phyloP scores from a whole-genome alignment of 2,888 invertebrate species.

The Stenodema calcarata region DNA sequence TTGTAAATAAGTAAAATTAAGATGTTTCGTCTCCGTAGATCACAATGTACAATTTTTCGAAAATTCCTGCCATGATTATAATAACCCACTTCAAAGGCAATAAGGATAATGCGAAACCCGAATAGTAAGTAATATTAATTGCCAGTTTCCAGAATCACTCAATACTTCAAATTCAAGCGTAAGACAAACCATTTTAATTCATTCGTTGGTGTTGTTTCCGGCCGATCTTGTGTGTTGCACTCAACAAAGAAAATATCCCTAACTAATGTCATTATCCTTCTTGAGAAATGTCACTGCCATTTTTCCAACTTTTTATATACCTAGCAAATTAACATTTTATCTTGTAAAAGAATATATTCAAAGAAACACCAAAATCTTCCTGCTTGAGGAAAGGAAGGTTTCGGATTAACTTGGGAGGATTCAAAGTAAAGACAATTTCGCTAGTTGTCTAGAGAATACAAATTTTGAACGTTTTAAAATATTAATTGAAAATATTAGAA shows the following conservation, averaged over 20 bases:
- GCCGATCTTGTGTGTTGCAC: not conserved
- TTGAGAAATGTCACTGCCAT: conserved; percentile 42
- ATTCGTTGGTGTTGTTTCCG: not conserved
- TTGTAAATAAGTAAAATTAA: conserved; percentile 35
- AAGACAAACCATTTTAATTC: not conserved
- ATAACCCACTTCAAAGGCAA: conserved; percentile 12
- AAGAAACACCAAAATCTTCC: conserved; percentile 24
- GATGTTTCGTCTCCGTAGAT: conserved; percentile 31
- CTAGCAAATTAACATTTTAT: not conserved
- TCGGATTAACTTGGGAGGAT: conserved; percentile 38
- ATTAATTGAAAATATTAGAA: not conserved
- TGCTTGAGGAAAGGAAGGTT: not conserved
- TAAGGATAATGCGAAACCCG: not conserved
- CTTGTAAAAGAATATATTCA: not conserved
- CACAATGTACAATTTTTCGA: conserved; percentile 30
- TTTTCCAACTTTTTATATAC: conserved; percentile 41
- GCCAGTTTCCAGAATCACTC: not conserved
- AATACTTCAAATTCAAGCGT: conserved; percentile 8
- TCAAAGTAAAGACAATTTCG: not conserved
- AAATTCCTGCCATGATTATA: conserved; percentile 26
- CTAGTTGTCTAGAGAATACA: not conserved
- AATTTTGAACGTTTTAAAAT: not conserved
- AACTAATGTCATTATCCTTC: conserved; percentile 13
- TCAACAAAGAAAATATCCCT: not conserved
- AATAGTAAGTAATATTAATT: not conserved